Evolutionary conservation across 2,888 invertebrate species (phyloP).

Genomic region (Lapara coniferarum): DNA sequence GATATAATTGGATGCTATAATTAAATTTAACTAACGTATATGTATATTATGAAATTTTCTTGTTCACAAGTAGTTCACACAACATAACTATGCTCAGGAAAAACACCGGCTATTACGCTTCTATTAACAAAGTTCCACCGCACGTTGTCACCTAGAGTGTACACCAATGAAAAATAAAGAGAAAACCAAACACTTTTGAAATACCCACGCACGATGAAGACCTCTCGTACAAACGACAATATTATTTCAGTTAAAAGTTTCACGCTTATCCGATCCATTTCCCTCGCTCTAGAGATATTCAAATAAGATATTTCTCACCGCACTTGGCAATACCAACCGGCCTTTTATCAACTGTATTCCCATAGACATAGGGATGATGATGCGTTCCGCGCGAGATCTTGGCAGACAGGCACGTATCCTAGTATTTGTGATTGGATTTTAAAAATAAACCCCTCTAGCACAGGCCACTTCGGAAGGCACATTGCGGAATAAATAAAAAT

Average conservation of each 20-base stretch:
- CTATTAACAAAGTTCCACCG: neutral
- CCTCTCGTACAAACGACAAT: slow-evolving; percentile 62
- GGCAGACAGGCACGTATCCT: slow-evolving; percentile 21
- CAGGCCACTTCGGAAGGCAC: slow-evolving; percentile 20
- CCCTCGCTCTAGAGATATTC: slow-evolving; percentile 61
- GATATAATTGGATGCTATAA: too few species aligned
- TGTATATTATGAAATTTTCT: too few species aligned
- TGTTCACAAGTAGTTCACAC: too few species aligned
- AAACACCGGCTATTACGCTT: too few species aligned
- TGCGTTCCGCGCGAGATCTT: slow-evolving; percentile 3
- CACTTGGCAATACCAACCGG: slow-evolving; percentile 38
- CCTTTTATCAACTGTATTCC: slow-evolving; percentile 55
- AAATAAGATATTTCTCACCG: slow-evolving; percentile 67
- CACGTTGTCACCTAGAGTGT: neutral
- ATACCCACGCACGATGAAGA: slow-evolving; percentile 32
- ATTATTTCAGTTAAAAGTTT: slow-evolving; percentile 75
- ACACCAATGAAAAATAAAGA: neutral
- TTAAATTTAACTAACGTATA: too few species aligned
- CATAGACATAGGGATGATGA: slow-evolving; percentile 49
- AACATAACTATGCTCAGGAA: too few species aligned
- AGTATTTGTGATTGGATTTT: slow-evolving; percentile 22
- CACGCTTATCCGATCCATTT: slow-evolving; percentile 68
- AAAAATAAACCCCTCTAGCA: slow-evolving; percentile 16
- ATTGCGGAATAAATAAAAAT: slow-evolving; percentile 17
- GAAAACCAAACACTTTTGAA: slow-evolving; percentile 4